Conservation (phyloP, 2,888 invertebrate genomes). For the Orthosia incerta region DNA sequence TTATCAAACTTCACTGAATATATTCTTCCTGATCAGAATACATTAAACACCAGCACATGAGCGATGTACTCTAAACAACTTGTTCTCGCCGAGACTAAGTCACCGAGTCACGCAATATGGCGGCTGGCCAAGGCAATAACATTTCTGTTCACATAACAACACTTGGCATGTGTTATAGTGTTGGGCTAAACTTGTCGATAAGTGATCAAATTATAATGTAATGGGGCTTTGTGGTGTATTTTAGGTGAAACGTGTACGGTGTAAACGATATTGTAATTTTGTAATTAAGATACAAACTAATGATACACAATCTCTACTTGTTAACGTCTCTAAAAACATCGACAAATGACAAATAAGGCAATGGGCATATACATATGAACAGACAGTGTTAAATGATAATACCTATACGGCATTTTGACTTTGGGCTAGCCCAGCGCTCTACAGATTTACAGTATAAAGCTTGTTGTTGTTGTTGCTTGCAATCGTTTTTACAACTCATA, state of each 20-base stretch:
- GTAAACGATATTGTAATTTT: background rate
- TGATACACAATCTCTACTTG: too few species aligned
- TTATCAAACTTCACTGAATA: conserved; percentile 14
- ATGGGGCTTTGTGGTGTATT: conserved; percentile 3
- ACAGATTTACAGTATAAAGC: too few species aligned
- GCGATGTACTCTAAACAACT: conserved; percentile 43
- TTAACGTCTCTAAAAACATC: too few species aligned
- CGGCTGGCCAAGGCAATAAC: conserved; percentile 68
- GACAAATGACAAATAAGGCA: too few species aligned
- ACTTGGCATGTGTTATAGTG: conserved; percentile 63
- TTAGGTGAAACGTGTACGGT: background rate
- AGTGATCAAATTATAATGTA: conserved; percentile 30
- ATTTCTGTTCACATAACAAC: conserved; percentile 66
- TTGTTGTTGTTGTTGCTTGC: too few species aligned
- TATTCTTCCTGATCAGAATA: conserved; percentile 36
- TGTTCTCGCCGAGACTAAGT: conserved; percentile 57
- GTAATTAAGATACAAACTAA: too few species aligned
- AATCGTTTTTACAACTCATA: too few species aligned
- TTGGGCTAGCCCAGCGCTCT: too few species aligned
- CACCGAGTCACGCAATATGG: conserved; percentile 61
- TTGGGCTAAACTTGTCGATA: conserved; percentile 46
- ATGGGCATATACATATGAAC: too few species aligned
- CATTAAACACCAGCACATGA: conserved; percentile 51
- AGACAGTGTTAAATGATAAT: too few species aligned
- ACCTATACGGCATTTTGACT: too few species aligned